phyloP scores from a whole-genome alignment of 2,113 vertebrate genomes.

The Carassius carassius region DNA sequence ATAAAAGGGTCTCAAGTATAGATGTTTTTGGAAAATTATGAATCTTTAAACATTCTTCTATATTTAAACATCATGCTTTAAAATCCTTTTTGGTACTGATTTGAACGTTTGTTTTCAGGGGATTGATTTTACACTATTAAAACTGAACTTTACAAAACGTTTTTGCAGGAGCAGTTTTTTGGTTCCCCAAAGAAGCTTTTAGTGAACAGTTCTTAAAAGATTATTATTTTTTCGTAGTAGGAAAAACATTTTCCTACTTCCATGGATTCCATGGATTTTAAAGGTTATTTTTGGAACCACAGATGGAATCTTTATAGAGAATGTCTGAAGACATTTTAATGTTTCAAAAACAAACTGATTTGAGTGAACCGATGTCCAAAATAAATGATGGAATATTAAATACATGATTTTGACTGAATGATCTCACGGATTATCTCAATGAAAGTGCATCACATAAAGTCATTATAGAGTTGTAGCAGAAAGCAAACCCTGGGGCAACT shows the following conservation, averaged over 20 bases:
- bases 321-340: not conserved
- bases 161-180: not conserved
- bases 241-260: not conserved
- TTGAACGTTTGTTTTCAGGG: too few relatives aligned
- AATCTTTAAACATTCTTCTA: too few relatives aligned
- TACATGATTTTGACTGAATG: not conserved
- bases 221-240: not conserved
- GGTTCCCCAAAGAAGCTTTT: not conserved
- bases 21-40: not conserved
- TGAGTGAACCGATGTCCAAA: too few relatives aligned
- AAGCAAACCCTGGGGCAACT: slow-evolving; percentile 28
- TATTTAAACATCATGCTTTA: too few relatives aligned
- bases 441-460: slow-evolving; percentile 63
- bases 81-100: too few relatives aligned
- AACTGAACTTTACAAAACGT: not conserved
- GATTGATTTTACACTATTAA: not conserved
- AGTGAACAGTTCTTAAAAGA: not conserved
- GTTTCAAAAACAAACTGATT: not conserved
- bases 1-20: not conserved
- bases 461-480: slow-evolving; percentile 69
- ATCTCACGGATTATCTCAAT: slow-evolving; percentile 34
- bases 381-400: not conserved
- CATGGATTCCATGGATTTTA: too few relatives aligned
- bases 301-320: not conserved
- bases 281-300: too few relatives aligned